Evolutionary conservation across 2,113 vertebrate species (phyloP), one percentile per base, ranked within the genome.

Genomic region (Saimiri boliviensis): DNA sequence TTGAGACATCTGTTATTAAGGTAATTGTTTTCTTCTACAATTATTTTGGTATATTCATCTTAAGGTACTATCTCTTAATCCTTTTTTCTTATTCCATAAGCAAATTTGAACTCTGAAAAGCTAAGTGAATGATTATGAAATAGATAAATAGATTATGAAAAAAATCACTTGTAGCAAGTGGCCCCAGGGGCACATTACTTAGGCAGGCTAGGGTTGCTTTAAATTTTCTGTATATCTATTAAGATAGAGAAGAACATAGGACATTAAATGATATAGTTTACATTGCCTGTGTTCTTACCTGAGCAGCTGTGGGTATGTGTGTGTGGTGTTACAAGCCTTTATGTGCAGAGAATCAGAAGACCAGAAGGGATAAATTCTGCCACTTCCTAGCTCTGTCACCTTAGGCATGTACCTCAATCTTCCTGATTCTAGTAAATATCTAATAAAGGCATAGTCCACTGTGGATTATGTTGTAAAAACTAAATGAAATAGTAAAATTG

Each of bases 1-100:
- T 99, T 98, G 99, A 99, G 98, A 99, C 99, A 54, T 99, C 99
- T 98, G 99, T 99, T 97, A 99, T 99, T 98, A 99, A 99, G 99
- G 99, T 99, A 99, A 98, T n/a, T 77, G 8, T 77, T 60, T 96
- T 49, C 58, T 88, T n/a, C 25, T 27, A 32, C 5, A 6, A 13
- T 47, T 86, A 12, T 60, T 96, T 87, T 27, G 6, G 14, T 23
- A 68, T 73, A 19, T 20, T 54, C 8, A 19, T 52, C 58, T 81
- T 83, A 49, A 63, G 3, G 23, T 37, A 74, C 27, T 27, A 45
- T 90, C 6, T 73, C 19, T 82, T 47, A 71, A 17, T 76, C 32
- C 10, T 14, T 8, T 76, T 89, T 49, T 93, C 49, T 93, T 89
- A 80, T 42, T 86, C 10, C 45, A 32, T 45, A 79, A 37, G 27